Base-by-base conservation (phyloP, 2,113 vertebrate genomes). In the Pachyramphus minor region DNA sequence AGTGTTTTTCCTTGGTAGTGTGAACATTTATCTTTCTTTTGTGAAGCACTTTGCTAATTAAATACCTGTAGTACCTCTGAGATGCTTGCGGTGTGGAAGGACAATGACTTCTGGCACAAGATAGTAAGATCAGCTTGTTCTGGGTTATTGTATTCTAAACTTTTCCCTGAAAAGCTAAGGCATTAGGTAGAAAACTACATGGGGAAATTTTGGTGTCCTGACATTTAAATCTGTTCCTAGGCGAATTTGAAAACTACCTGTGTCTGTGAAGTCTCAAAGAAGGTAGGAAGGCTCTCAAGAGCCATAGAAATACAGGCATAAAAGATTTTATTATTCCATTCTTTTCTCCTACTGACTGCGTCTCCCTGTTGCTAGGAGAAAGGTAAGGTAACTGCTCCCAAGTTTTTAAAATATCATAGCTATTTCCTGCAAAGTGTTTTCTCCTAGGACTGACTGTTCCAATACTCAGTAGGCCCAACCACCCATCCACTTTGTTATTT, bases 321-420 rank as follows among this genome's bases (percentile, higher is more conserved):
- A 90, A 92, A 78, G n/a, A 63, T 41, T 45, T 87, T 89, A 84
- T 95, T 89, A 50, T 89, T 94, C 80, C 17, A 24, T 91, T 94
- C 58, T 93, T 92, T 92, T 88, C 47, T 92, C 14, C 35, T 78
- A 20, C 64, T 71, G 24, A 25, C 68, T 86, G 14, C 3, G 3
- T 92, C 62, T 94, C 66, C 33, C 30, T 0, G 6, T 69, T 89
- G 60, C 47, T 75, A 64, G 69, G 56, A 71, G 37, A 89, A 94
- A 79, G 31, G 52, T 73, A 55, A 73, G 13, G 83, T 64, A 90
- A 45, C 71, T 6, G 25, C 78, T 89, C 62, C 75, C 85, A 75
- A 72, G 60, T 22, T 92, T 92, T 89, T 81, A 59, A 83, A 87
- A 71, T 52, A 39, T 12, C 50, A 17, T 11, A 55, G 45, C 35